Base-by-base conservation (phyloP, 2,113 vertebrate species). In the Empidonax traillii region DNA sequence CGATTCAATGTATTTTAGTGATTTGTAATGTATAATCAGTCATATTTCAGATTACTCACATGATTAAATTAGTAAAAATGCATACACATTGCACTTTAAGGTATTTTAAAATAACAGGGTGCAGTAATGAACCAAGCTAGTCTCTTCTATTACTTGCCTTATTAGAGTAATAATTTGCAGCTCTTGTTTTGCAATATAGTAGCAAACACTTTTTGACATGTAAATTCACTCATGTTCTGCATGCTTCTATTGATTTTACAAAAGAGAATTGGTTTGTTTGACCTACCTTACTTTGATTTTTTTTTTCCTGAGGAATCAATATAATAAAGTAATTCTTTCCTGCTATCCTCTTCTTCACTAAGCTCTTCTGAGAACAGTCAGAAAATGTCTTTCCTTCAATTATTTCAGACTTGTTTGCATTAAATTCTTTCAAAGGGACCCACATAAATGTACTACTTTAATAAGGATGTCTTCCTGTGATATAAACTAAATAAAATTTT, bases 321-420 rank as follows among this genome's bases (percentile, higher is more conserved):
- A 98, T 97, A 98, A 99, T 98, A 98, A 98, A 98, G 98, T 98
- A 99, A 99, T 99, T 99, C 98, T 98, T 98, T 98, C 95, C 98
- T 98, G 97, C 98, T 98, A 98, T 98, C 97, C 94, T 98, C 91
- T 97, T 98, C 98, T 98, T 98, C 98, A 98, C 98, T 98, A 98
- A 98, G 97, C 97, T 98, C 95, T 98, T 97, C 96, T 98, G 97
- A 98, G 98, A 98, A 97, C 97, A 98, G 98, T 98, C 97, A 97
- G 95, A 98, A 98, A 98, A 98, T 98, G 89, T 97, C 97, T 98
- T 98, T 96, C 97, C 98, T 99, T 99, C 98, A 99, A 99, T 99
- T 99, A 99, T 99, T 97, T 98, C 97, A 97, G 98, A 96, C 98
- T 99, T 98, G 98, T 99, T 99, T 99, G 98, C 98, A 98, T 98